Percentiles rank a stretch among this genome's conserved stretches.
Evolutionary conservation across 1,140 invertebrate genomes (phyloP).

Genomic region (Macrotrachela quadricornifera): DNA sequence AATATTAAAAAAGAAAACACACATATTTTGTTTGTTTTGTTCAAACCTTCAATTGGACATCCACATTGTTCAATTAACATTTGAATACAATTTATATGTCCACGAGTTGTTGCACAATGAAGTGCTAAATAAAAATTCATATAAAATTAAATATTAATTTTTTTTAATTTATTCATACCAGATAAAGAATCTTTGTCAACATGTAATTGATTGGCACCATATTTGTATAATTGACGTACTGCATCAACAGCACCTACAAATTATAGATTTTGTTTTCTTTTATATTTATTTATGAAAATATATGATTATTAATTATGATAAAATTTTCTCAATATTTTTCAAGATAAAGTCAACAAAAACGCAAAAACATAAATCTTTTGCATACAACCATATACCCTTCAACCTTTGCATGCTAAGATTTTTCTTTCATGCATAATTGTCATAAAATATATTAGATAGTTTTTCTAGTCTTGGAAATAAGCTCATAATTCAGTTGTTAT

Average conservation of each 20-base stretch:
- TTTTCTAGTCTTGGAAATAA: no score
- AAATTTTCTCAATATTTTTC: no score
- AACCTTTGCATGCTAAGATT: no score
- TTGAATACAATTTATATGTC: conserved; percentile 74
- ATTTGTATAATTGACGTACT: conserved; percentile 58
- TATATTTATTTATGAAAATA: no score
- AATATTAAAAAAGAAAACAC: no score
- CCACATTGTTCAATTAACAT: conserved; percentile 41
- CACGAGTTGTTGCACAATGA: conserved; percentile 81
- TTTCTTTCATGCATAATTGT: no score
- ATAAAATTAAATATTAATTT: background rate
- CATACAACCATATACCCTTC: no score
- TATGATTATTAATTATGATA: no score
- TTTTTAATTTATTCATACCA: conserved; percentile 13
- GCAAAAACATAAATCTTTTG: no score
- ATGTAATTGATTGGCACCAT: conserved; percentile 52
- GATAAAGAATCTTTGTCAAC: conserved; percentile 47
- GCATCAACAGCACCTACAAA: conserved; percentile 55
- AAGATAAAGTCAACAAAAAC: no score
- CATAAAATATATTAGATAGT: no score
- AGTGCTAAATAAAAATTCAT: conserved; percentile 38
- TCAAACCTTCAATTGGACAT: conserved; percentile 40
- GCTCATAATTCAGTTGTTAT: no score
- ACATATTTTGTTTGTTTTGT: conserved; percentile 44
- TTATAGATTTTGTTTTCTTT: background rate